A percentile compares a stretch with the other conserved stretches of the same genome.
phyloP scores from a whole-genome alignment of 2,113 vertebrate species.

The Tor tambroides region DNA sequence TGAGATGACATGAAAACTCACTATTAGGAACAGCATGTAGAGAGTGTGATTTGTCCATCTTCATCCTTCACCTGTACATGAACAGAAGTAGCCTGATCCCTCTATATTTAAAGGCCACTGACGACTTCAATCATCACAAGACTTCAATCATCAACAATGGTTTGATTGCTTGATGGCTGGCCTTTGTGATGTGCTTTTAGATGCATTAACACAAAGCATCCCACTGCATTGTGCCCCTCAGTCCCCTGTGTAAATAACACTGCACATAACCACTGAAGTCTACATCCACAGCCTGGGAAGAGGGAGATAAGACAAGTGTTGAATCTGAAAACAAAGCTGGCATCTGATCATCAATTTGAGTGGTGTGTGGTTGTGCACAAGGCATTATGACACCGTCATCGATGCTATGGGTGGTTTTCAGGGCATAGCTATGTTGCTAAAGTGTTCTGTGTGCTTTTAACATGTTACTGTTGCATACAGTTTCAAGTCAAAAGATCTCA shows the following conservation, averaged over 20 bases:
- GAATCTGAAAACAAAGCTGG: neutral
- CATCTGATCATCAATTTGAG: neutral
- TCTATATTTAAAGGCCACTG: slow-evolving; percentile 63
- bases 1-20: slow-evolving; percentile 58
- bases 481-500: too few relatives aligned
- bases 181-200: slow-evolving; percentile 64
- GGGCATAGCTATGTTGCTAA: too few relatives aligned
- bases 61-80: slow-evolving; percentile 51
- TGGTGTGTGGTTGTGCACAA: too few relatives aligned
- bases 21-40: slow-evolving; percentile 56
- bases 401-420: too few relatives aligned
- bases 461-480: too few relatives aligned
- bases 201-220: slow-evolving; percentile 62
- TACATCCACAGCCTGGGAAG: slow-evolving; percentile 62
- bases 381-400: too few relatives aligned
- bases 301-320: slow-evolving; percentile 77
- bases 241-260: slow-evolving; percentile 62
- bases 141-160: slow-evolving; percentile 49
- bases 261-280: slow-evolving; percentile 60
- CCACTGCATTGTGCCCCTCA: slow-evolving; percentile 57
- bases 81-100: slow-evolving; percentile 36
- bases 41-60: slow-evolving; percentile 62
- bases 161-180: slow-evolving; percentile 45
- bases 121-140: slow-evolving; percentile 38
- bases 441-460: too few relatives aligned